These are phyloP conservation scores for Vidua macroura DNA, from an alignment of 2,113 vertebrate species.

Conservation along the genomic window DNA sequence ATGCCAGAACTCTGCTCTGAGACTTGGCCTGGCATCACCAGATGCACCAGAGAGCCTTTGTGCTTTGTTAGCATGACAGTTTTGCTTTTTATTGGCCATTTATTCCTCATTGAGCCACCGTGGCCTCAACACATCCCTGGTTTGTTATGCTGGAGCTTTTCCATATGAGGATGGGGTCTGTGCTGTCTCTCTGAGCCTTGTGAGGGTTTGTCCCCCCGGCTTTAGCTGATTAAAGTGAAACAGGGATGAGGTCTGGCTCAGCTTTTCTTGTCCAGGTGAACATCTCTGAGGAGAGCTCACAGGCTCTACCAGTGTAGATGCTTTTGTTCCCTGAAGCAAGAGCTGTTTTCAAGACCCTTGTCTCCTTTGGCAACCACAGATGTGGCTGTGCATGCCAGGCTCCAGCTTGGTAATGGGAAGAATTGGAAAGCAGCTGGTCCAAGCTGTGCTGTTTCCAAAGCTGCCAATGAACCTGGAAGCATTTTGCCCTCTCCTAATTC, in stretches of 20 bases:
- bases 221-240: neutral
- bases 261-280: neutral
- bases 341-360: neutral
- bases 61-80: neutral
- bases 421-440: neutral
- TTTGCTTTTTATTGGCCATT: neutral
- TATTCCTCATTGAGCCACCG: neutral
- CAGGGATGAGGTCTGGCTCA: neutral
- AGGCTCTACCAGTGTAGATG: neutral
- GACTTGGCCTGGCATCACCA: neutral
- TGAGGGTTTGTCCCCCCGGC: neutral
- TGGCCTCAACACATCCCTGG: neutral
- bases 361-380: accelerated
- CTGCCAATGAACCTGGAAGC: neutral
- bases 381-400: neutral
- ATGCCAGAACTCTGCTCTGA: neutral
- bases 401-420: neutral
- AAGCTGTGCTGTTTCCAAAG: neutral
- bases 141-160: neutral
- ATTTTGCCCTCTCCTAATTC: neutral
- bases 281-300: neutral
- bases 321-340: neutral
- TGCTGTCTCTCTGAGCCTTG: neutral
- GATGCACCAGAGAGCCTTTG: neutral
- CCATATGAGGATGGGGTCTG: neutral